Percentiles rank a stretch among this genome's conserved stretches.
These are phyloP conservation scores for Notodromas monacha DNA, from an alignment of 2,888 invertebrate genomes.

Conservation along the genomic window DNA sequence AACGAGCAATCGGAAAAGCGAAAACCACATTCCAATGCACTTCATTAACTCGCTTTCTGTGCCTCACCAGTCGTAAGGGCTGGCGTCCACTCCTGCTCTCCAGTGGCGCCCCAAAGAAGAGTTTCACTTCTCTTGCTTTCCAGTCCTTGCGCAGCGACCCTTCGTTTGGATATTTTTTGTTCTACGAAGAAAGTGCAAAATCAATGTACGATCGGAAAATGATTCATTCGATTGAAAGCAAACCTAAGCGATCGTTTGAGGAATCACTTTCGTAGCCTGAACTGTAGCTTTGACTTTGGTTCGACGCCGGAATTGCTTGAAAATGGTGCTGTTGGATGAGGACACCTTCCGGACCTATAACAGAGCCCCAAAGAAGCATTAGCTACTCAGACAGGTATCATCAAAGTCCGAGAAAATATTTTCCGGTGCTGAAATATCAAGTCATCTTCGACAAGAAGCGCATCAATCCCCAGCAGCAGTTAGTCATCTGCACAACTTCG, in stretches of 20 bases:
- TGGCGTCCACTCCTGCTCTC: conserved; percentile 89
- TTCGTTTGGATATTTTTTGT: no score
- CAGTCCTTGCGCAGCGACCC: background rate
- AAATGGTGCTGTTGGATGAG: conserved; percentile 75
- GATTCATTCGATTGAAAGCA: background rate
- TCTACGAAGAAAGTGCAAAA: no score
- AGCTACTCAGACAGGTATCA: no score
- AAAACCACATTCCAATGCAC: background rate
- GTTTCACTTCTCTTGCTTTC: conserved; percentile 22
- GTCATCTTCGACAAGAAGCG: no score
- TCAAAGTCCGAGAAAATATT: no score
- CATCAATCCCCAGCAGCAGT: no score
- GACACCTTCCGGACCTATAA: conserved; percentile 46
- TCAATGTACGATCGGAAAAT: background rate
- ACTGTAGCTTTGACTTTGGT: no score
- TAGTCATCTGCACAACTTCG: no score
- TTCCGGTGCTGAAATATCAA: no score
- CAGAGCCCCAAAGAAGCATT: no score
- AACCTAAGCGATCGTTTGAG: background rate
- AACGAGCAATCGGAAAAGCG: background rate
- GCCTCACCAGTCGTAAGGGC: conserved; percentile 58
- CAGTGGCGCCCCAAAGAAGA: conserved; percentile 67
- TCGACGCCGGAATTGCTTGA: conserved; percentile 35
- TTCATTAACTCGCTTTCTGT: conserved; percentile 6
- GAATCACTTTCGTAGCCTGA: background rate